Conservation (phyloP, 2,797 vertebrate species). For the Syncerus caffer region DNA sequence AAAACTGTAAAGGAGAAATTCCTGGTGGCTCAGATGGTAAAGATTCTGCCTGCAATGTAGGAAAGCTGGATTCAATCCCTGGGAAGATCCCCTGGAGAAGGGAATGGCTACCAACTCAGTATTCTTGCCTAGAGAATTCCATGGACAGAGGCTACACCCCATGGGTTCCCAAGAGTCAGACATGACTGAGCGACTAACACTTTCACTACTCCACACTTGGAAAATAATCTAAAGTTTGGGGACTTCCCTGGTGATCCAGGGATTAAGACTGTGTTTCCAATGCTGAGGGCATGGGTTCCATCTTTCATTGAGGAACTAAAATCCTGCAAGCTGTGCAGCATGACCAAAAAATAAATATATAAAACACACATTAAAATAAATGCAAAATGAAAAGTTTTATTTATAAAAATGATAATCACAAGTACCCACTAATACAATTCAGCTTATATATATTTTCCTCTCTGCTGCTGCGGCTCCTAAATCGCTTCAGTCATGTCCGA, state of each 20-base stretch:
- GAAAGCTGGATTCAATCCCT: background rate
- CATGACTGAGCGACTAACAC: background rate
- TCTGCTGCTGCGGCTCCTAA: background rate
- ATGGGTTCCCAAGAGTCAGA: background rate
- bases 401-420: background rate
- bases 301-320: background rate
- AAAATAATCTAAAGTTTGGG: background rate
- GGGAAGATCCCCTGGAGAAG: background rate
- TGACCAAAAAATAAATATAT: background rate
- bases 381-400: background rate
- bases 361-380: background rate
- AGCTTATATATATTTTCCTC: background rate
- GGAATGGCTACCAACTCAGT: background rate
- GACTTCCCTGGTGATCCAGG: background rate
- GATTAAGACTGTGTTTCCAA: background rate
- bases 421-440: background rate
- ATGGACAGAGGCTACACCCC: background rate
- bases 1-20: background rate
- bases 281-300: background rate
- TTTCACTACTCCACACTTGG: background rate
- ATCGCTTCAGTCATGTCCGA: fast-evolving
- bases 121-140: background rate
- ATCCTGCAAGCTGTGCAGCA: background rate
- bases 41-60: background rate
- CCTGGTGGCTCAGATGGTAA: background rate